Percentiles rank a stretch among this genome's conserved stretches.
These are phyloP conservation scores for Leptogaster cylindrica DNA, from an alignment of 2,888 invertebrate species.

Conservation along the genomic window DNA sequence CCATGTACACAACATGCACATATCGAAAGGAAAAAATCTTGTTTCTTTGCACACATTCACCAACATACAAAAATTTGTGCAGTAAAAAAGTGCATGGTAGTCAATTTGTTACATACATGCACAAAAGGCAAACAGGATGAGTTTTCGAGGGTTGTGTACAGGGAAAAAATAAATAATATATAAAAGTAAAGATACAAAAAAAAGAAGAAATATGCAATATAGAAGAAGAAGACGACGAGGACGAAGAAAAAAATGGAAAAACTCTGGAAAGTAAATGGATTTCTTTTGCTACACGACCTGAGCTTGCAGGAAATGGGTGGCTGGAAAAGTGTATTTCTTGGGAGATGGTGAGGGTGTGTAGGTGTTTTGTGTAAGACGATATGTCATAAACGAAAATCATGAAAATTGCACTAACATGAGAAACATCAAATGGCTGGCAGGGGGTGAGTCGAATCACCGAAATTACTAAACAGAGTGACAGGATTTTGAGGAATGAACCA, in stretches of 20 bases:
- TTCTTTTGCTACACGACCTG: conserved; percentile 10
- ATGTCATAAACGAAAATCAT: not conserved
- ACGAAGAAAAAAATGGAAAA: conserved; percentile 7
- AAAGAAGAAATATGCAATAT: too few species aligned
- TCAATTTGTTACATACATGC: conserved; percentile 32
- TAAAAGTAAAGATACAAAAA: conserved; percentile 19
- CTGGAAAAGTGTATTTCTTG: not conserved
- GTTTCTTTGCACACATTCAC: too few species aligned
- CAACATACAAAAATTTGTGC: not conserved
- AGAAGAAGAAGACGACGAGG: too few species aligned
- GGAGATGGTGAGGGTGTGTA: not conserved
- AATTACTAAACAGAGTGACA: too few species aligned
- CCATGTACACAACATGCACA: too few species aligned
- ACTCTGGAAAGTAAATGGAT: conserved; percentile 32
- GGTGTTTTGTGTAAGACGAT: not conserved
- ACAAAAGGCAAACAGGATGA: not conserved
- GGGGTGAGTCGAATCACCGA: too few species aligned
- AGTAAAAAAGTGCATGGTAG: conserved; percentile 34
- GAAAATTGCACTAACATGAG: too few species aligned
- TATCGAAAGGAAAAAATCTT: too few species aligned
- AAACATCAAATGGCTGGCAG: too few species aligned
- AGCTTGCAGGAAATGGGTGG: not conserved
- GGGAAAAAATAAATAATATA: conserved; percentile 29
- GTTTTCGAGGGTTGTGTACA: not conserved
- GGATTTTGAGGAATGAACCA: not conserved